Evolutionary conservation across 2,888 invertebrate species (phyloP), one percentile per base, ranked within the genome.

Genomic region (Ischnus inquisitorius): DNA sequence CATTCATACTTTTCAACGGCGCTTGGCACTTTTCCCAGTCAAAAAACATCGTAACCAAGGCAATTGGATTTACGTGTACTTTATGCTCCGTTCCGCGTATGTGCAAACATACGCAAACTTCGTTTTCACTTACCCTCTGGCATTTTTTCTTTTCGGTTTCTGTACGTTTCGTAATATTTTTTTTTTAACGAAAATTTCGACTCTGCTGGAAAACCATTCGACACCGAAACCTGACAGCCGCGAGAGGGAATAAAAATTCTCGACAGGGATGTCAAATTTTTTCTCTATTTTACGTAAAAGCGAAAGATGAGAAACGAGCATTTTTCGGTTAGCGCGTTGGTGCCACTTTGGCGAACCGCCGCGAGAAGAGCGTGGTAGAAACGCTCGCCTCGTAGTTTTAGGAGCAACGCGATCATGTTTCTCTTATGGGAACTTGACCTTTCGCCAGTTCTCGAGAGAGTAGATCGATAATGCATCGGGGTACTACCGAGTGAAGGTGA

Each of bases 371-470:
- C 12, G 16, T 39, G 19, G 54, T 48, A 54, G 60, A 79, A n/a
- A 65, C 79, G 76, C 54, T 69, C 51, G 41, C 76, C 39, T 60
- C 67, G 62, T 62, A 19, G 79, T 83, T 83, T 83, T 79, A 83
- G 79, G 76, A 79, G 79, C 84, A 34, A 83, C 68, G 82, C 81
- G 83, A 78, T 86, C 82, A 86, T 83, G 83, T 83, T 83, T 77
- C 83, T 76, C 84, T 86, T 83, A 86, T 86, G 86, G 86, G 86
- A 86, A 86, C 86, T 86, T 86, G 86, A 86, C 86, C 86, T 86
- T 86, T 86, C 64, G 80, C 80, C 74, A 83, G 85, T 83, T 82
- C 83, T 82, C 84, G 79, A 79, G 71, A 79, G 79, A 64, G 76
- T 71, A 76, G 79, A 76, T 83, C 83, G 79, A 83, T 83, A 83